A percentile compares a stretch with the other conserved stretches of the same genome.
These are phyloP conservation scores for Poeciliopsis paucimaculata DNA, from an alignment of 2,797 vertebrate species.

Conservation along the genomic window DNA sequence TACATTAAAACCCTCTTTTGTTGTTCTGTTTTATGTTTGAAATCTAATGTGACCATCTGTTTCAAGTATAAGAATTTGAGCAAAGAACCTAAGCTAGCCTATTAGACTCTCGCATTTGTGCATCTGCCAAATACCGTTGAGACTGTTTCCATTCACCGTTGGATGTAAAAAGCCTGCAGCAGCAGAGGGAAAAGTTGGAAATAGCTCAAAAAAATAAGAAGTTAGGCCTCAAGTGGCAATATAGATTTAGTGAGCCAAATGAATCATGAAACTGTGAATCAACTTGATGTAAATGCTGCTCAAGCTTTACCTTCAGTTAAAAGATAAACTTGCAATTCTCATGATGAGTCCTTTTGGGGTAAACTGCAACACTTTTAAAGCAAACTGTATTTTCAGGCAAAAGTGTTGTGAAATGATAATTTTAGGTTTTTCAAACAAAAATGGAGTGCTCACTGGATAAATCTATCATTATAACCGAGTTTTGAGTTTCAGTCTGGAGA, in stretches of 20 bases:
- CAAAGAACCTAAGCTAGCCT: background rate
- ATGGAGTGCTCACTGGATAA: background rate
- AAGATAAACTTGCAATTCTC: conserved; percentile 5
- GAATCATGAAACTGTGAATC: conserved; percentile 7
- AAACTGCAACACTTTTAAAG: background rate
- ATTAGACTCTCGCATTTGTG: conserved; percentile 1
- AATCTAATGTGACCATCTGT: conserved; percentile 3
- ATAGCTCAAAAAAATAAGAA: conserved; percentile 1
- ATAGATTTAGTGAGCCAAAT: conserved; percentile 6
- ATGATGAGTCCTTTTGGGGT: background rate
- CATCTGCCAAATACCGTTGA: background rate
- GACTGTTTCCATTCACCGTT: conserved; percentile 1
- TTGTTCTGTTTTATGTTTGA: background rate
- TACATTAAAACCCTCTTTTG: background rate
- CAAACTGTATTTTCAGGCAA: background rate
- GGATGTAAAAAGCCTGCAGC: background rate
- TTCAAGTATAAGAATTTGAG: background rate
- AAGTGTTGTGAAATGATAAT: background rate
- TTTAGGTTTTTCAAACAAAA: background rate
- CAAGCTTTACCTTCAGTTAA: conserved; percentile 6
- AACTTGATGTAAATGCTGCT: background rate
- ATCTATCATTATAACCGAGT: conserved; percentile 7
- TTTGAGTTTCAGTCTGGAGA: background rate
- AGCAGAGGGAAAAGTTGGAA: background rate
- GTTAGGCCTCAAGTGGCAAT: background rate